phyloP scores from a whole-genome alignment of 2,888 invertebrate species.

The Orthosia gracilis region DNA sequence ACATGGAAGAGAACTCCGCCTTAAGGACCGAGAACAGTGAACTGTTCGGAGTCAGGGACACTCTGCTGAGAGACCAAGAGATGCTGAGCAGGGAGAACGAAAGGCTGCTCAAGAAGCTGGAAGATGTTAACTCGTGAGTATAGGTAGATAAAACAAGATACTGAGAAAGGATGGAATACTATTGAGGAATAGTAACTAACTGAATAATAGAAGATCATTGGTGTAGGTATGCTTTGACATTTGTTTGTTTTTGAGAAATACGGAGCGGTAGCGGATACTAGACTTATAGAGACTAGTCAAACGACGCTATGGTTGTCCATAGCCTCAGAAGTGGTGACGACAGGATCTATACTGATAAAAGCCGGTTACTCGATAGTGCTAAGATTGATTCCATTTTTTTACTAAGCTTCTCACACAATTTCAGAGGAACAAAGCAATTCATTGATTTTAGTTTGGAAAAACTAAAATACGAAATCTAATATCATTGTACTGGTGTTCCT shows the following conservation, averaged over 20 bases:
- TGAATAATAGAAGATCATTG: no score
- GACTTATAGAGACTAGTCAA: no score
- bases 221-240: no score
- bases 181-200: no score
- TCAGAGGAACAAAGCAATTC: background rate
- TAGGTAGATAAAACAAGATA: constrained; percentile 70
- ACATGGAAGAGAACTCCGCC: constrained; percentile 95
- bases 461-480: constrained; percentile 20
- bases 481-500: constrained; percentile 70
- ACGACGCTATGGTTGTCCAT: no score
- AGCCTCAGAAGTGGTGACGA: no score
- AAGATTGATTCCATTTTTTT: background rate
- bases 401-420: background rate
- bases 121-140: constrained; percentile 96
- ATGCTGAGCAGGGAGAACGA: constrained; percentile 97
- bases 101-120: constrained; percentile 95
- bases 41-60: constrained; percentile 95
- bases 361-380: no score
- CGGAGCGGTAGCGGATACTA: no score
- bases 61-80: constrained; percentile 97
- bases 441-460: constrained; percentile 1
- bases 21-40: constrained; percentile 96
- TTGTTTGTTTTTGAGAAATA: no score
- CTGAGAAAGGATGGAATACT: no score
- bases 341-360: no score